Base-by-base conservation (phyloP, 1,140 invertebrate genomes). In the Telenomus remus region DNA sequence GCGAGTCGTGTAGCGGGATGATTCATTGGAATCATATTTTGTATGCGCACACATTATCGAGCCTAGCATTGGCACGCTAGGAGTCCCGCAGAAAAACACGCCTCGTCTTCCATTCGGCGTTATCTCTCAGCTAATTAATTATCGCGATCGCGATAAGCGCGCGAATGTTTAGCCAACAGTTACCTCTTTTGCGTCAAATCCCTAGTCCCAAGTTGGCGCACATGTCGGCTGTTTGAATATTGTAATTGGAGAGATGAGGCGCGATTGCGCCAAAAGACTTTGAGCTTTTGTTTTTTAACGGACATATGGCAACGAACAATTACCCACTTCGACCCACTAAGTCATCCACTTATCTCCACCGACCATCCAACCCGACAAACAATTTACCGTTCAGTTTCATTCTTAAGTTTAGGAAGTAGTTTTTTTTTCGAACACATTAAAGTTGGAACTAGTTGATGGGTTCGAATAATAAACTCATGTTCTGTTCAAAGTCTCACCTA, bases 221-320 rank as follows among this genome's bases (percentile, higher is more conserved):
- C 81, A 85, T 85, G 83, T 77, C 78, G 76, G 81, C 4, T 47
- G 69, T 87, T 87, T 87, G 70, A 87, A 87, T 87, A 85, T 86
- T 83, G 76, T 86, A 86, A 87, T 87, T 86, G 81, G 82, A 61
- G 80, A 49, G 68, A 75, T 56, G 63, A 66, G 63, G 64, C 61
- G 64, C 72, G 72, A 59, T 79, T 73, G 80, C 81, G 56, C 69
- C 50, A 7, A 1, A 19, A 79, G 72, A 63, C 76, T 79, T 63
- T 56, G 65, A 54, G 61, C 64, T 70, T 79, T 78, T 63, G 59
- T 70, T 77, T 70, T n/a, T 27, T 57, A 37, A 4, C 68, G 53
- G 81, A 76, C 83, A 85, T 85, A 84, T 85, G 83, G 81, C 59
- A 46, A 19, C 37, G 37, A 14, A 74, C 70, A 76, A 79, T 76